Evolutionary conservation across 1,140 invertebrate species (phyloP), one percentile per base, ranked within the genome.

Genomic region (Diabrotica virgifera): DNA sequence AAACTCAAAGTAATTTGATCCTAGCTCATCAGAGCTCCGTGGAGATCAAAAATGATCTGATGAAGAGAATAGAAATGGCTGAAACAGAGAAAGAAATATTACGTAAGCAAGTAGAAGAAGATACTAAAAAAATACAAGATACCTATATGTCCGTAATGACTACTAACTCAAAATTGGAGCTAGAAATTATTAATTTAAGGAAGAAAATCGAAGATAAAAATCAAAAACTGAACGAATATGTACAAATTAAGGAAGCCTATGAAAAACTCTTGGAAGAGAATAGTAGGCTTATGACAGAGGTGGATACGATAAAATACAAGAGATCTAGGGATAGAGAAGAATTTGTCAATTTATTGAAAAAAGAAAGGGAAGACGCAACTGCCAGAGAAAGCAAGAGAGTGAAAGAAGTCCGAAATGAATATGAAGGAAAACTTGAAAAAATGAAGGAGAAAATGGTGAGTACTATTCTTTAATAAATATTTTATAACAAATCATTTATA

Each of bases 381-480:
- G 38, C 53, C 7, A 70, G 64, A 53, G 62, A 75, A 37, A 59
- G 24, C 6, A 73, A 71, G 50, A 72, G 65, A 57, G 65, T 77
- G 13, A 74, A 77, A 52, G 84, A 86, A 59, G 80, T 87, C 11
- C 78, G 85, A 12, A 79, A 81, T 6, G 85, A 87, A 69, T 85
- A 87, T 76, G 86, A 88, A 70, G 84, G 83, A 62, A 88, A 88
- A 77, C 77, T 88, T 67, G 85, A 85, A 65, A 82, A 85, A 75
- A 87, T 88, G 85, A 88, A 87, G 72, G 79, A 81, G 7, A 87
- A 86, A 84, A 87, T 88, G 85, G 85, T 87, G 79, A 82, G 85
- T 69, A 10, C 11, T 53, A 53, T 52, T 37, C 14, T 62, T 24
- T 24, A 24, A 24, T 24, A 24, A 24, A 24, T 24, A 24, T 24